Base-by-base conservation (phyloP, 2,113 vertebrate species). In the Reinhardtius hippoglossoides region DNA sequence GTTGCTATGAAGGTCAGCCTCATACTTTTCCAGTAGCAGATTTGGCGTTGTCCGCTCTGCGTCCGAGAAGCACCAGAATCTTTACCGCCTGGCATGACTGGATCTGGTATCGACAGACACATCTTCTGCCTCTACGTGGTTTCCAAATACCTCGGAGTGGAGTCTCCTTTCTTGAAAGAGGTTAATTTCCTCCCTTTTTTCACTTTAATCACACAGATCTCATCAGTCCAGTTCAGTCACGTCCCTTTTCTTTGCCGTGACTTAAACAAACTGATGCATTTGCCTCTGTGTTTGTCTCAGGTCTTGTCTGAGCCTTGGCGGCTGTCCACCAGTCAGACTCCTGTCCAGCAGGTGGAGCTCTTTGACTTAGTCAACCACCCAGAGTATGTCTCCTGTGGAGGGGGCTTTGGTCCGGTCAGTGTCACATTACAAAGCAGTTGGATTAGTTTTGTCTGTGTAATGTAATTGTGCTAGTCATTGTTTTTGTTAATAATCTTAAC, bases 371-470 rank as follows among this genome's bases (percentile, higher is more conserved):
- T 94, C 59, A 96, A 95, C 80, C 92, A 96, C 65, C 95, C 96
- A 0, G 96, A 97, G 59, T 97, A 96, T 27, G 82, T 96, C 56
- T 95, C 94, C 78, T 96, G 95, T 21, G 97, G 97, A n/a, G 96
- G 96, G 21, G 97, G 96, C 80, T 98, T 98, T 62, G 97, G 96
- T 76, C 97, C 97, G 23, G 97, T 98, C 75, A 96, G 68, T 48
- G 23, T 18, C 14, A 16, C 37, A 1, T 37, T 15, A 55, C 9
- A 20, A 5, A 24, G 9, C 15, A 3, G 9, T 55, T 54, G 4
- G 1, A 54, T 52, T 9, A 54, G 50, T 40, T 54, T 23, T 62
- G n/a, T 59, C 12, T 35, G 6, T 62, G n/a, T 20, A 56, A 5
- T 4, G 21, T 56, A 4, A 56, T 3, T 56, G 10, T 56, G 1